phyloP scores from a whole-genome alignment of 2,113 vertebrate species.

The Oryzias melastigma region DNA sequence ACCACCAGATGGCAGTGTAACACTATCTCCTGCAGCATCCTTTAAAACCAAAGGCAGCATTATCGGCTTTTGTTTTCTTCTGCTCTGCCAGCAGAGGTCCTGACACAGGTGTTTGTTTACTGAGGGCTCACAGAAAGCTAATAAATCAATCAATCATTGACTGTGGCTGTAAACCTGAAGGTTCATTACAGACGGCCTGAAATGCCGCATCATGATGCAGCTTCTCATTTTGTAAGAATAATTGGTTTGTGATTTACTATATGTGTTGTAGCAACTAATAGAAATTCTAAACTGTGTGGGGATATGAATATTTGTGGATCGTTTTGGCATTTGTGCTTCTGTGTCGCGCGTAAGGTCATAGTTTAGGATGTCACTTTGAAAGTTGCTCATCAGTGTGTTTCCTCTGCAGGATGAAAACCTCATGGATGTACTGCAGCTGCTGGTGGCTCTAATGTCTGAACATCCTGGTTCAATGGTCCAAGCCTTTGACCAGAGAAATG shows the following conservation, averaged over 20 bases:
- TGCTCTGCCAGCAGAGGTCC: constrained; percentile 34
- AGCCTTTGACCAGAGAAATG: constrained; percentile 96
- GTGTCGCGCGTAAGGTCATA: background rate
- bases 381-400: background rate
- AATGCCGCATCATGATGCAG: constrained; percentile 20
- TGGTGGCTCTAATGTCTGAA: constrained; percentile 97
- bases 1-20: constrained; percentile 75
- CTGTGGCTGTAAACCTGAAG: constrained; percentile 19
- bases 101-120: constrained; percentile 55
- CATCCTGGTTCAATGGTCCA: constrained; percentile 92
- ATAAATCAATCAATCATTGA: constrained; percentile 31
- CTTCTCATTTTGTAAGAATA: constrained; percentile 16
- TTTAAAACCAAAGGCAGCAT: constrained; percentile 11
- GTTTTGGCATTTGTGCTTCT: background rate
- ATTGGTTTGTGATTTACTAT: constrained; percentile 14
- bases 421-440: constrained; percentile 95
- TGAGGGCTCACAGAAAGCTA: constrained; percentile 39
- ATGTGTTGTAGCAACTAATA: constrained; percentile 12
- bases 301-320: background rate
- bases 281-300: background rate
- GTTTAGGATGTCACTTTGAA: background rate
- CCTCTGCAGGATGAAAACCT: constrained; percentile 92
- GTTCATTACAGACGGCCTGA: constrained; percentile 23
- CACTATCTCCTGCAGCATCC: constrained; percentile 9
- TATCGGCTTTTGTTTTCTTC: constrained; percentile 43